These are phyloP conservation scores for Aeoliscus strigatus DNA, from an alignment of 2,797 vertebrate genomes.

Conservation along the genomic window DNA sequence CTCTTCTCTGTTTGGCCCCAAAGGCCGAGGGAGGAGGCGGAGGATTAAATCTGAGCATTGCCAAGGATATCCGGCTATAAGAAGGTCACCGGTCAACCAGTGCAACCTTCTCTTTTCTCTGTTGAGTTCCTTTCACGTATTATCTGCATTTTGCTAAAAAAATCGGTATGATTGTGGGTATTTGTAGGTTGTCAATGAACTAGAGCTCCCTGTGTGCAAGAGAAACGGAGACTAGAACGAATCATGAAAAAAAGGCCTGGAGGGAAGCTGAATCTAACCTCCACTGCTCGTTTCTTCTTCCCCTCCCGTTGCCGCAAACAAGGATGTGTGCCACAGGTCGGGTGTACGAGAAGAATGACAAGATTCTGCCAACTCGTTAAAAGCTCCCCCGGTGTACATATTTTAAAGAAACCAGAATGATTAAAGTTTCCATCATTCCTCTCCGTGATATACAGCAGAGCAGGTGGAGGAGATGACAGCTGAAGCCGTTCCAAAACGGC, in stretches of 20 bases:
- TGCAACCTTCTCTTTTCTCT: constrained; percentile 34
- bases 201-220: background rate
- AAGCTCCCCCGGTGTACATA: constrained; percentile 30
- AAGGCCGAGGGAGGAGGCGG: constrained; percentile 36
- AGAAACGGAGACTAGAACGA: constrained; percentile 5
- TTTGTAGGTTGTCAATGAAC: constrained; percentile 1
- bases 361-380: constrained; percentile 31
- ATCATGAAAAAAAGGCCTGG: constrained; percentile 1
- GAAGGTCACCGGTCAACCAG: constrained; percentile 59
- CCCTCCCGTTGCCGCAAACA: no score
- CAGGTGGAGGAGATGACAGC: no score
- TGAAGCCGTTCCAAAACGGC: no score
- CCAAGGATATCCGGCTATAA: constrained; percentile 50
- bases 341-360: constrained; percentile 20
- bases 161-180: constrained; percentile 19
- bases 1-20: constrained; percentile 18
- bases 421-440: no score
- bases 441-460: no score
- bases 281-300: constrained; percentile 3
- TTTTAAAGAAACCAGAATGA: constrained; percentile 33
- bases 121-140: constrained; percentile 23
- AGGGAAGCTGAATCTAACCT: constrained; percentile 6
- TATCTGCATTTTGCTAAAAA: constrained; percentile 8
- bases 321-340: no score
- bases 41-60: constrained; percentile 53